Evolutionary conservation across 30 jellyfish, hydroid and myxozoan genomes (phyloP).

Genomic region (Cassiopea andromeda): DNA sequence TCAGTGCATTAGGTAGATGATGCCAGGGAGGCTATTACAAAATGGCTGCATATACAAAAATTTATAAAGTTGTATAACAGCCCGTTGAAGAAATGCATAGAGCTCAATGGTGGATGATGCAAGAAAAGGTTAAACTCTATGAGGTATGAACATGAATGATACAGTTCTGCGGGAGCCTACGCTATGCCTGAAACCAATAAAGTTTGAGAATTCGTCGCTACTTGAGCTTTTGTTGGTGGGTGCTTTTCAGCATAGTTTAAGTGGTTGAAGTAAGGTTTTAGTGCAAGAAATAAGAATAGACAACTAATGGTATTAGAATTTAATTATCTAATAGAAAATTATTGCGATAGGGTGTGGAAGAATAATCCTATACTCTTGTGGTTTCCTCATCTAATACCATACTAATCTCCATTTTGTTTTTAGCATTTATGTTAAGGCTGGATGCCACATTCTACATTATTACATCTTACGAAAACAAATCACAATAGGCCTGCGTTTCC

Average conservation of each 20-base stretch:
- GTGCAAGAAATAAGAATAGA: background rate
- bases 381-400: slow-evolving; percentile 14
- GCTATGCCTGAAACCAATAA: too few relatives aligned
- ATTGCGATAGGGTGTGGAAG: slow-evolving; percentile 12
- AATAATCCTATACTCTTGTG: slow-evolving; percentile 1
- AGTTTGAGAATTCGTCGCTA: background rate
- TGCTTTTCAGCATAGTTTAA: background rate
- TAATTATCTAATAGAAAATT: background rate
- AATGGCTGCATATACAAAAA: too few relatives aligned
- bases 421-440: background rate
- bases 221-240: background rate
- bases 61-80: too few relatives aligned
- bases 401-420: background rate
- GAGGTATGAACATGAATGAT: too few relatives aligned
- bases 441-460: background rate
- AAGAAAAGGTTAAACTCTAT: too few relatives aligned
- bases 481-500: background rate
- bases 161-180: too few relatives aligned
- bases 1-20: too few relatives aligned
- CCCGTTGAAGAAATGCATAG: too few relatives aligned
- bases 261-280: background rate
- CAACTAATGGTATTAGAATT: background rate
- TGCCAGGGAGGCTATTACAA: too few relatives aligned
- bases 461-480: background rate
- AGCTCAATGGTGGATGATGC: too few relatives aligned